These are phyloP conservation scores for Arrhopalites spinosus DNA, from an alignment of 2,888 invertebrate genomes.

Conservation along the genomic window DNA sequence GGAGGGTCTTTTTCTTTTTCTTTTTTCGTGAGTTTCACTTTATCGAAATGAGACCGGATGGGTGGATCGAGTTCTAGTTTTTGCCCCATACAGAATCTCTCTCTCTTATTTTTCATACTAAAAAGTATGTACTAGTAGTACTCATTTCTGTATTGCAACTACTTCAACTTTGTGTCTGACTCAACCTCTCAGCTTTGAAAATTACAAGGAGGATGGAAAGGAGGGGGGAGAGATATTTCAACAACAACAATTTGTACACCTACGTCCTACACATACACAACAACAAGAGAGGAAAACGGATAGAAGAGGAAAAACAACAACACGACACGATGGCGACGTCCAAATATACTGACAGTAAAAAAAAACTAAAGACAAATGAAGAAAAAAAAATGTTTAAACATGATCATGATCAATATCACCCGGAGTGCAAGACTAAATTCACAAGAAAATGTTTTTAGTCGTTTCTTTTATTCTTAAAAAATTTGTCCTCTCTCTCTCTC, in stretches of 20 bases:
- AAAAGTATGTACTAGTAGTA: background rate
- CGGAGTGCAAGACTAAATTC: no score
- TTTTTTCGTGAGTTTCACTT: constrained; percentile 38
- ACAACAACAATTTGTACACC: background rate
- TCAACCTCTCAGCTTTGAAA: background rate
- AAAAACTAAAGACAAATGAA: background rate
- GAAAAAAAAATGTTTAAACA: background rate
- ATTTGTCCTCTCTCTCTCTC: no score
- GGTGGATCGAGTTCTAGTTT: constrained; percentile 39
- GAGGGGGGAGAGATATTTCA: background rate
- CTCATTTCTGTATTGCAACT: background rate
- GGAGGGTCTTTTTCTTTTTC: constrained; percentile 25
- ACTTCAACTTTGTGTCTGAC: background rate
- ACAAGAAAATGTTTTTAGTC: no score
- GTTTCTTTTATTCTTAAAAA: no score
- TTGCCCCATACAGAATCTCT: constrained; percentile 17
- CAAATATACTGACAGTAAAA: background rate
- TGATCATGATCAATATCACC: no score
- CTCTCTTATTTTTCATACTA: constrained; percentile 11
- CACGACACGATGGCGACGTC: no score
- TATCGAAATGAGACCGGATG: constrained; percentile 11
- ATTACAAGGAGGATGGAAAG: background rate
- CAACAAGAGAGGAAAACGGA: background rate
- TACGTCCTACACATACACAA: background rate
- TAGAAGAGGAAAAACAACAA: background rate